These are phyloP conservation scores for Rhea americana DNA, from an alignment of 2,113 vertebrate species.

Conservation along the genomic window DNA sequence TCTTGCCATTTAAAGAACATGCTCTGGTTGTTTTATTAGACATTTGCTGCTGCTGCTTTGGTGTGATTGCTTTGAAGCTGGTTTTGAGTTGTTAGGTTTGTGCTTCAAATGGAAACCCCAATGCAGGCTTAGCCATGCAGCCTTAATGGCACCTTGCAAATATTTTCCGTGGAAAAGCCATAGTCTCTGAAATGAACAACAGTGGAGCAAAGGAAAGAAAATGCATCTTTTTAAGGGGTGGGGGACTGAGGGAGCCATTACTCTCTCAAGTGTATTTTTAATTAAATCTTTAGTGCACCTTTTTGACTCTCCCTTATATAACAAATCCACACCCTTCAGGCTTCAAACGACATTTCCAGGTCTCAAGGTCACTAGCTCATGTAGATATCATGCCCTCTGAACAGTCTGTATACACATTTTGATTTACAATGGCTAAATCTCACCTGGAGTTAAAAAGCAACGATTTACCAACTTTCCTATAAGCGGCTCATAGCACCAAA, in stretches of 20 bases:
- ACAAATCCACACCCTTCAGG: not conserved
- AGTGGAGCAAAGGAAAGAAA: not conserved
- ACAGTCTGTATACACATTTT: not conserved
- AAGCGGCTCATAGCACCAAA: not conserved
- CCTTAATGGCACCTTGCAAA: not conserved
- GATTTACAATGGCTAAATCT: not conserved
- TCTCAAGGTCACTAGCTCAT: not conserved
- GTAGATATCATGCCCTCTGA: not conserved
- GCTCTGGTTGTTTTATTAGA: not conserved
- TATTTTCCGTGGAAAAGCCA: constrained; percentile 1
- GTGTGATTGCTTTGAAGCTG: not conserved
- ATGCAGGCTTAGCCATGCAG: not conserved
- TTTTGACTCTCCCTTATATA: not conserved
- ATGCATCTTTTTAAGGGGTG: not conserved
- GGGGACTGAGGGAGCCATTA: not conserved
- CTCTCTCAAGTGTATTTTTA: not conserved
- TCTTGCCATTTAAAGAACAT: not conserved
- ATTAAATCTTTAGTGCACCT: not conserved
- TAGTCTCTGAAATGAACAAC: not conserved
- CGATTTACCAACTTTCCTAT: not conserved
- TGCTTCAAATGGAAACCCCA: not conserved
- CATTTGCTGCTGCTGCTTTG: not conserved
- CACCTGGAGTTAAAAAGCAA: not conserved
- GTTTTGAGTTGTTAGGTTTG: not conserved
- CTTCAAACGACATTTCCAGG: not conserved